These are phyloP conservation scores for Nebria ingens DNA, from an alignment of 1,140 invertebrate genomes.

Conservation along the genomic window DNA sequence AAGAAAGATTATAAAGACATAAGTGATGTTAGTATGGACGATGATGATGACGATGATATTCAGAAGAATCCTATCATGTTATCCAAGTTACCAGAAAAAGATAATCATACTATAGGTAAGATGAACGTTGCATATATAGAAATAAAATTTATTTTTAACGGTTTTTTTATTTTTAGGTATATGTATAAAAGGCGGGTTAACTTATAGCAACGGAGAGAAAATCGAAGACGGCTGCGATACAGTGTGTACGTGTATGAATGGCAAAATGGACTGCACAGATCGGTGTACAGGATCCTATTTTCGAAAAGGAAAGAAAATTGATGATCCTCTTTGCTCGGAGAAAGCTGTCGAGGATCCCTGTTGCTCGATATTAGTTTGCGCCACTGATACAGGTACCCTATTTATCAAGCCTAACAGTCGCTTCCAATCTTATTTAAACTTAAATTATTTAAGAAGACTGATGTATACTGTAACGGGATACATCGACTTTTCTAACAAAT, in stretches of 20 bases:
- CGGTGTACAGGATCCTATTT: slow-evolving; percentile 52
- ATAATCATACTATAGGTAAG: background rate
- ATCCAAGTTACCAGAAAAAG: background rate
- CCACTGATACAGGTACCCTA: slow-evolving; percentile 42
- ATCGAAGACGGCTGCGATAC: slow-evolving; percentile 59
- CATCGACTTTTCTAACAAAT: too few relatives aligned
- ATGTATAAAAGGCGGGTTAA: slow-evolving; percentile 29
- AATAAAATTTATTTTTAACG: background rate
- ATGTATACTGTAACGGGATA: background rate
- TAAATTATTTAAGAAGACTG: background rate
- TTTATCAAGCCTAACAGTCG: too few relatives aligned
- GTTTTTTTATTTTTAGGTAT: slow-evolving; percentile 18
- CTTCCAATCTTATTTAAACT: background rate
- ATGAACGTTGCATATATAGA: too few relatives aligned
- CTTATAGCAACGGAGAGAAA: slow-evolving; percentile 45
- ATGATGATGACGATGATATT: slow-evolving; percentile 42
- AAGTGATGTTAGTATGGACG: slow-evolving; percentile 57
- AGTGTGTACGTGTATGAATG: slow-evolving; percentile 52
- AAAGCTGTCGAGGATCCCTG: slow-evolving; percentile 62
- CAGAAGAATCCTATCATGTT: slow-evolving; percentile 4
- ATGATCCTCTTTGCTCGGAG: slow-evolving; percentile 64
- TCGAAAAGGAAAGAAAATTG: slow-evolving; percentile 45
- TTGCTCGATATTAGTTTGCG: slow-evolving; percentile 58
- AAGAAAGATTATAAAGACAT: slow-evolving; percentile 40
- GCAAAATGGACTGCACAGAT: slow-evolving; percentile 54